A percentile compares a stretch with the other conserved stretches of the same genome.
phyloP scores from a whole-genome alignment of 2,888 invertebrate species.

The Erannis defoliaria region DNA sequence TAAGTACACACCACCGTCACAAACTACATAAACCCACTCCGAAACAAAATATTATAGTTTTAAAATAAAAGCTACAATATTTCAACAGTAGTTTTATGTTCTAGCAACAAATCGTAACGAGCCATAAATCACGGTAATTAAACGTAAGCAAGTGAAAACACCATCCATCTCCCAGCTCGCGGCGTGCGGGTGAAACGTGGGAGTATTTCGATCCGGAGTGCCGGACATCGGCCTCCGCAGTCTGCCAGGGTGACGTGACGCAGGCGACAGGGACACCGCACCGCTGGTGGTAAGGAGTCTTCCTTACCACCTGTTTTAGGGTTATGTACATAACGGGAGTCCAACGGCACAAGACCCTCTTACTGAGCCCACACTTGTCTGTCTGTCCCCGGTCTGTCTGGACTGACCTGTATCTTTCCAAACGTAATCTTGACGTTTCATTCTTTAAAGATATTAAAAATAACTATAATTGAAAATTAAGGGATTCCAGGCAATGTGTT shows the following conservation, averaged over 20 bases:
- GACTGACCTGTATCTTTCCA: no score
- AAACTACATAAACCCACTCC: constrained; percentile 5
- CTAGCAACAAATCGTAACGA: constrained; percentile 15
- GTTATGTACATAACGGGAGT: no score
- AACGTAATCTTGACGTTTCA: no score
- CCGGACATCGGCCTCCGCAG: neutral
- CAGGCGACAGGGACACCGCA: neutral
- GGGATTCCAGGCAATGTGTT: no score
- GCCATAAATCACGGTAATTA: constrained; percentile 37
- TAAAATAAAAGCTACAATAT: constrained; percentile 22
- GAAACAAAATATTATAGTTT: constrained; percentile 9
- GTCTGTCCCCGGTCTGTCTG: no score
- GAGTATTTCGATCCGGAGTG: constrained; percentile 12
- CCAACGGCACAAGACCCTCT: no score
- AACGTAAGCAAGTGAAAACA: constrained; percentile 18
- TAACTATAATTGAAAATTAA: no score
- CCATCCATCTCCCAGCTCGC: constrained; percentile 32
- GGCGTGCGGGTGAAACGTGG: constrained; percentile 38
- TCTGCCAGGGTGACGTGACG: neutral
- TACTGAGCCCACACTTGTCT: no score
- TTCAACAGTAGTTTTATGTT: constrained; percentile 27
- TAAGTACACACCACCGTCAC: neutral
- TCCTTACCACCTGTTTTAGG: no score
- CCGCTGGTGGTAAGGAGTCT: no score
- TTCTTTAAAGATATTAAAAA: no score